Conservation (phyloP, 2,888 invertebrate species). For the Malachius bipustulatus region DNA sequence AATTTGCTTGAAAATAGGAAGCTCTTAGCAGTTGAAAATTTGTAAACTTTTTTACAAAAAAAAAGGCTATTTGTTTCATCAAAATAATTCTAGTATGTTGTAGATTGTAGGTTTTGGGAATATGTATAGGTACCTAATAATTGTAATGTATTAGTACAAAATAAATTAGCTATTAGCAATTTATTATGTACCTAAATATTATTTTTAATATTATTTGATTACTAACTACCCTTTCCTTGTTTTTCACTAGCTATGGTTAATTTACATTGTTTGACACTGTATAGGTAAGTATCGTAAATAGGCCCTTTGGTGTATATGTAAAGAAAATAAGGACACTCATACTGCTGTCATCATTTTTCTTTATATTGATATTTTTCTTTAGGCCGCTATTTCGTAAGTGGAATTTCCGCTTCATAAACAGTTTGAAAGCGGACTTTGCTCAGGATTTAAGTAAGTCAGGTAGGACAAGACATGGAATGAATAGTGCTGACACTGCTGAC, state of each 20-base stretch:
- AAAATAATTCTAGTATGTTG: not conserved
- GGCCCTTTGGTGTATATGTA: too few species aligned
- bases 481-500: too few species aligned
- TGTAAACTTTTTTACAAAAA: constrained; percentile 2
- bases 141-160: constrained; percentile 1
- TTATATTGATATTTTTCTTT: too few species aligned
- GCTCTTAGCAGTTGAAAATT: constrained; percentile 2
- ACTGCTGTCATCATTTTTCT: too few species aligned
- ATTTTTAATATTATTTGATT: not conserved
- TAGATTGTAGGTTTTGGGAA: constrained; percentile 1
- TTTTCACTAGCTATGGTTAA: constrained; percentile 1
- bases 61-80: not conserved
- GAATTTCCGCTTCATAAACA: too few species aligned
- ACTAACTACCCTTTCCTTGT: not conserved
- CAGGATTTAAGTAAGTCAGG: too few species aligned
- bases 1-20: constrained; percentile 2
- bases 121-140: constrained; percentile 12
- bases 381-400: too few species aligned
- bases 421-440: too few species aligned
- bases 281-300: constrained; percentile 3
- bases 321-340: too few species aligned
- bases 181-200: not conserved
- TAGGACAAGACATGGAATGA: too few species aligned
- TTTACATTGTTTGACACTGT: constrained; percentile 22
- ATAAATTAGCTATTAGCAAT: not conserved